A percentile compares a stretch with the other conserved stretches of the same genome.
phyloP scores from a whole-genome alignment of 2,888 invertebrate genomes.

The Embidobia sp. region DNA sequence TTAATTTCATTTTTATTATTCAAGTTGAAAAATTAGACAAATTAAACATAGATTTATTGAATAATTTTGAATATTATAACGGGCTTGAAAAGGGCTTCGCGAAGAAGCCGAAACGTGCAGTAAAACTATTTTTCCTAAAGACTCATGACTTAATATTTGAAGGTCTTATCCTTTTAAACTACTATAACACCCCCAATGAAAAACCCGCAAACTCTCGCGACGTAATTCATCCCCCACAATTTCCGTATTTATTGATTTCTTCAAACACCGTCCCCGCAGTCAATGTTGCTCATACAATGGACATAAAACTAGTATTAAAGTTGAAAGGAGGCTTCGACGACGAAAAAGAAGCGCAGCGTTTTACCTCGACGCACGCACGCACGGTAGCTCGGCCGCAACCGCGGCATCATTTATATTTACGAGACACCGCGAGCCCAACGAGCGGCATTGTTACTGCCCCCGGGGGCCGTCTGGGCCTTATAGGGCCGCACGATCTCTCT shows the following conservation, averaged over 20 bases:
- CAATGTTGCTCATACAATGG: slow-evolving; percentile 33
- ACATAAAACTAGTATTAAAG: slow-evolving; percentile 56
- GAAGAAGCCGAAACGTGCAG: too few species aligned
- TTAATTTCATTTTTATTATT: too few species aligned
- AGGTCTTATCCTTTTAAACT: too few species aligned
- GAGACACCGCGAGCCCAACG: slow-evolving; percentile 76
- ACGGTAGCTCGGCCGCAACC: slow-evolving; percentile 78
- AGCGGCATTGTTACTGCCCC: slow-evolving; percentile 76
- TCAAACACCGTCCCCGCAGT: slow-evolving; percentile 23
- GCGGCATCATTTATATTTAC: slow-evolving; percentile 81
- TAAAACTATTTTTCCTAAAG: too few species aligned
- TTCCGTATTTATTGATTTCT: slow-evolving; percentile 38
- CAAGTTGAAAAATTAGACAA: too few species aligned
- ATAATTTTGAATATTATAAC: too few species aligned
- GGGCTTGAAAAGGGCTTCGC: too few species aligned
- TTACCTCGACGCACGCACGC: slow-evolving; percentile 65
- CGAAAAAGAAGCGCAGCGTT: slow-evolving; percentile 52
- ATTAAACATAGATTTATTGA: too few species aligned
- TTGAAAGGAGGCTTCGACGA: slow-evolving; percentile 49
- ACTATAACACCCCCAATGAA: too few species aligned
- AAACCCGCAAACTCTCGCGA: too few species aligned
- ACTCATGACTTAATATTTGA: too few species aligned
- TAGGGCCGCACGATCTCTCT: slow-evolving; percentile 72
- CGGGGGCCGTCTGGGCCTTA: slow-evolving; percentile 76
- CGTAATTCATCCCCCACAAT: slow-evolving; percentile 52